Base-by-base conservation (phyloP, 2,888 invertebrate genomes). In the Argyra leucocephala region DNA sequence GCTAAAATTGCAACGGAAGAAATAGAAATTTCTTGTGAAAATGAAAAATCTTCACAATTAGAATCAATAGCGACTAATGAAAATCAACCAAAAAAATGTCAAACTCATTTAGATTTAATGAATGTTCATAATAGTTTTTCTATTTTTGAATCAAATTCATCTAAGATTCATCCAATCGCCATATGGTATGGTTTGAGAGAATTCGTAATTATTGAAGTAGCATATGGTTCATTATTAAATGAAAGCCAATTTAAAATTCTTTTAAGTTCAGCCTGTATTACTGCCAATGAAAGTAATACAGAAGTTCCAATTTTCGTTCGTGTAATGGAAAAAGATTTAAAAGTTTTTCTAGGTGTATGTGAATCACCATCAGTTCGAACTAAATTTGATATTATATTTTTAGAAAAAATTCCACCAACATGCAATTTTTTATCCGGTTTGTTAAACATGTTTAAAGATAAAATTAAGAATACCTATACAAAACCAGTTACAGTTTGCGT, bases 381-480 rank as follows among this genome's bases (percentile, higher is more conserved):
- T n/a, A 88, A 88, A 75, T 95, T 92, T 78, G 92, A 96, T 75
- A 91, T 94, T 83, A 89, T 93, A 63, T 91, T 95, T 76, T 82
- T 97, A 67, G 88, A 88, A 74, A 84, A 86, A 70, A 86, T 89
- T 65, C 93, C 94, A 1, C 83, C 85, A 24, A 89, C 92, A 72
- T 93, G 90, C 74, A 88, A 87, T 71, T 90, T 93, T 80, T 83
- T 98, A 1, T 88, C 87, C 67, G 91, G 90, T 66, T 82, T 97
- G 63, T 81, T 95, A 57, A 88, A 90, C 72, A 81, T 97, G 68
- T 97, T 98, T 76, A 94, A 93, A 80, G 89, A 90, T 24, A 97
- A 93, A 84, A 85, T 90, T 75, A 85, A 89, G n/a, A 83, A 84
- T 59, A 85, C 83, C 22, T 82, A 73, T 68, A 73, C 80, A 9